These are phyloP conservation scores for Anser brachyrhynchus DNA, from an alignment of 2,113 vertebrate species.

Conservation along the genomic window DNA sequence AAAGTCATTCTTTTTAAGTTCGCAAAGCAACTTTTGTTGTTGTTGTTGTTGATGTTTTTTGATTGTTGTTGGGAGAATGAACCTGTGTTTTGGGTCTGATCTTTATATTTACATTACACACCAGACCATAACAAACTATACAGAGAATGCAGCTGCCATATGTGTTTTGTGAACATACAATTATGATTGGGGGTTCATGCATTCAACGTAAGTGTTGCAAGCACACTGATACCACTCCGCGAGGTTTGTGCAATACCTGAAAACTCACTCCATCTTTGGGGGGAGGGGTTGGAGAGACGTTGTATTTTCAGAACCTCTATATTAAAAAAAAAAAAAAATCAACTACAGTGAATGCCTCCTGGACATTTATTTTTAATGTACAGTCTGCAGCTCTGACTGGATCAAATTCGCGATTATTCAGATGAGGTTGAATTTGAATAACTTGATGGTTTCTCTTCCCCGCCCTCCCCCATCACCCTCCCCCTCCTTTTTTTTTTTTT, in stretches of 20 bases:
- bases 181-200: constrained; percentile 24
- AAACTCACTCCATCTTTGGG: constrained; percentile 21
- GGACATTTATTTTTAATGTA: constrained; percentile 62
- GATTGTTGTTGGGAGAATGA: neutral
- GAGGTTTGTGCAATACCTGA: constrained; percentile 35
- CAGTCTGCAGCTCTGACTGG: constrained; percentile 47
- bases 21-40: constrained; percentile 15
- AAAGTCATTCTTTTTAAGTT: constrained; percentile 27
- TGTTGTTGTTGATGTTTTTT: neutral
- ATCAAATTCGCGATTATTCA: constrained; percentile 65
- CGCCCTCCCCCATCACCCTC: neutral
- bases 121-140: constrained; percentile 41
- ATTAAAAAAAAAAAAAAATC: neutral
- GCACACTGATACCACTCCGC: neutral
- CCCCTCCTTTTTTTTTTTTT: neutral
- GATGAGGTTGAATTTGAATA: constrained; percentile 51
- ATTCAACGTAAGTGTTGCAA: neutral
- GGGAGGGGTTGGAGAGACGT: neutral
- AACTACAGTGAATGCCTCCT: constrained; percentile 33
- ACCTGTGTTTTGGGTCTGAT: constrained; percentile 14
- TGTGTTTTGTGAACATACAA: constrained; percentile 25
- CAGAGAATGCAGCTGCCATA: constrained; percentile 40
- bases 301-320: neutral
- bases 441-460: constrained; percentile 23
- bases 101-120: constrained; percentile 52